These are phyloP conservation scores for Pyrgilauda ruficollis DNA, from an alignment of 2,113 vertebrate species.

Conservation along the genomic window DNA sequence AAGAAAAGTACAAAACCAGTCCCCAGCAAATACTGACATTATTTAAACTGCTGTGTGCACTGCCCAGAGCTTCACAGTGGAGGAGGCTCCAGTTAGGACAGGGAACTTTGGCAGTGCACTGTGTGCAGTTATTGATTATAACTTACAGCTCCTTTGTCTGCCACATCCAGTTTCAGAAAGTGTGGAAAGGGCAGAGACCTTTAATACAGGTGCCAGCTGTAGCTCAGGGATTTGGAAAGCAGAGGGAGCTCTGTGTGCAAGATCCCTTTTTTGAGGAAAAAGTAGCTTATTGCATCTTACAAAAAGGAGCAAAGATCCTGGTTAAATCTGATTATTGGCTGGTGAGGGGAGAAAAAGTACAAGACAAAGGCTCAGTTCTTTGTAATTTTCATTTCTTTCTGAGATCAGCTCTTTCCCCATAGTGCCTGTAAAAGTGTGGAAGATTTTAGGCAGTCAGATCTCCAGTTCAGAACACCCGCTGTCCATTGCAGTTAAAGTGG, in stretches of 20 bases:
- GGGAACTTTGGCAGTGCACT: not conserved
- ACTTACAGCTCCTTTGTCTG: not conserved
- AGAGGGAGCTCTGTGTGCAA: constrained; percentile 60
- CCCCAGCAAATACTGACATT: not conserved
- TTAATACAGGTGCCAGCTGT: not conserved
- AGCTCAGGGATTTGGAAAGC: constrained; percentile 38
- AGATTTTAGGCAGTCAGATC: not conserved
- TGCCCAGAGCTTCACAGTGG: not conserved
- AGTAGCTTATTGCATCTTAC: not conserved
- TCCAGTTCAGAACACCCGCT: not conserved
- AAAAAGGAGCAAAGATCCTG: not conserved
- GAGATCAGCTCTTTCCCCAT: not conserved
- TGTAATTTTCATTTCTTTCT: not conserved
- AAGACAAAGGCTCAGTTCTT: not conserved
- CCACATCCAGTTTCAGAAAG: not conserved
- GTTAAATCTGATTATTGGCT: not conserved
- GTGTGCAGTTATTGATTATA: not conserved
- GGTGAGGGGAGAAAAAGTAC: not conserved
- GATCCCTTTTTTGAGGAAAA: not conserved
- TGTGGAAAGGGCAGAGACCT: not conserved
- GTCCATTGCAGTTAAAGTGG: not conserved
- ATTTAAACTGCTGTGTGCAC: not conserved
- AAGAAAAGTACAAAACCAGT: not conserved
- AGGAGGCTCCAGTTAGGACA: not conserved
- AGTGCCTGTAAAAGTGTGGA: not conserved